Evolutionary conservation across 2,797 vertebrate genomes (phyloP), one percentile per base, ranked within the genome.

Genomic region (Helostoma temminkii): DNA sequence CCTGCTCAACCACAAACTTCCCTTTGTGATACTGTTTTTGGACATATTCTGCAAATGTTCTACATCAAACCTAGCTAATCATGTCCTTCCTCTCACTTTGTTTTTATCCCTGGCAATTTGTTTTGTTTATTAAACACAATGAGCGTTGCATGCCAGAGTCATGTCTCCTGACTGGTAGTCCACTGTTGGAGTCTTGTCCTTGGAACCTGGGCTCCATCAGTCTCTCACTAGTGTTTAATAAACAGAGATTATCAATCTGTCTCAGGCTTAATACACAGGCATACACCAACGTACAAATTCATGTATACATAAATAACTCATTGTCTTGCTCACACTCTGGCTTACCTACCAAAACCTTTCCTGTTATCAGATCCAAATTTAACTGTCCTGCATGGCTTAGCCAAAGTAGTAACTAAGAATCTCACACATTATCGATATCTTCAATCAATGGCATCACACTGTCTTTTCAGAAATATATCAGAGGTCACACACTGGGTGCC

Each of bases 81-180:
- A 66, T 70, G 32, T 73, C 74, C 71, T 83, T 82, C 71, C 74
- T 74, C 12, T 49, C 41, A 1, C 34, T 65, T 68, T 79, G 60
- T 83, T 84, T 88, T 83, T 48, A 60, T 84, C 39, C 56, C 45
- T 69, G 56, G 49, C 66, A 67, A 60, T 86, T 82, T 68, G 76
- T 75, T 50, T 24, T 88, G 82, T 89, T 88, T 86, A 85, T 83
- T 50, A 87, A 91, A 89, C 86, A 87, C 34, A 16, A 32, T 82
- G 68, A 79, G 81, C 63, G 61, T 52, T 69, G 56, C 56, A 9
- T 39, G 57, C 52, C n/a, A 7, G 37, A 66, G 63, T 74, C 50
- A 32, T 14, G 25, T 77, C 71, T 63, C 61, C 55, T 24, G 53
- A 76, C 68, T 63, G 36, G 50, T 30, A 21, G 24, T 62, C 52